These are phyloP conservation scores for Orchesella cincta DNA, from an alignment of 1,140 invertebrate genomes.

Conservation along the genomic window DNA sequence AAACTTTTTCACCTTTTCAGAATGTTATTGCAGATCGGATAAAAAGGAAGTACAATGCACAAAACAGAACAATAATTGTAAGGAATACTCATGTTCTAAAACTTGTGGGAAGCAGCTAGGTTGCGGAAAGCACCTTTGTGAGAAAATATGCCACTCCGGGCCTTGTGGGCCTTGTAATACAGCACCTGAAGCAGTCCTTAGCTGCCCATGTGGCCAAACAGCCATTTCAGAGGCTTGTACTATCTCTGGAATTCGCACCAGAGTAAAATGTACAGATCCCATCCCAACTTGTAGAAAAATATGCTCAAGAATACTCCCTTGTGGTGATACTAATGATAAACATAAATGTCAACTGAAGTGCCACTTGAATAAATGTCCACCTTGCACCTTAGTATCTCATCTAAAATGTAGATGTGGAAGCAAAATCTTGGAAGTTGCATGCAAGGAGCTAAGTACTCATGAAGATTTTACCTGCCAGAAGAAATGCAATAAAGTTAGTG, in stretches of 20 bases:
- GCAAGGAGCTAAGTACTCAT: conserved; percentile 69
- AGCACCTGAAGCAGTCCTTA: conserved; percentile 65
- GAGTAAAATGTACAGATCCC: conserved; percentile 76
- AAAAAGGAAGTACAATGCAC: conserved; percentile 62
- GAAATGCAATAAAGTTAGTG: conserved; percentile 78
- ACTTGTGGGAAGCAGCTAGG: conserved; percentile 68
- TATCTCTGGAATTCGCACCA: conserved; percentile 39
- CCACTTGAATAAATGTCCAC: conserved; percentile 79
- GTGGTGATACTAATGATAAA: conserved; percentile 68
- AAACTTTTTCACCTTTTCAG: conserved; percentile 58
- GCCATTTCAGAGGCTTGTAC: conserved; percentile 55
- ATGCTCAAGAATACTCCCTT: conserved; percentile 76
- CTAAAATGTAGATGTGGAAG: conserved; percentile 89
- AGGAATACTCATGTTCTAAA: conserved; percentile 65
- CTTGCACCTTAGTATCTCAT: conserved; percentile 74
- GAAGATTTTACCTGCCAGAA: conserved; percentile 80
- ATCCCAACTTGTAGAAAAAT: conserved; percentile 79
- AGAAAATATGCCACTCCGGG: conserved; percentile 70
- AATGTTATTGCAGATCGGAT: conserved; percentile 65
- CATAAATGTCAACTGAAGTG: conserved; percentile 76
- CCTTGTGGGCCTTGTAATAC: conserved; percentile 64
- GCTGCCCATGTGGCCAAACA: conserved; percentile 85
- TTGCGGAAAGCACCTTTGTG: conserved; percentile 79
- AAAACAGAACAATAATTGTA: conserved; percentile 55
- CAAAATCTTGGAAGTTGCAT: conserved; percentile 78